A percentile compares a stretch with the other conserved stretches of the same genome.
phyloP scores from a whole-genome alignment of 1,140 invertebrate genomes.

The Zaprionus ornatus region DNA sequence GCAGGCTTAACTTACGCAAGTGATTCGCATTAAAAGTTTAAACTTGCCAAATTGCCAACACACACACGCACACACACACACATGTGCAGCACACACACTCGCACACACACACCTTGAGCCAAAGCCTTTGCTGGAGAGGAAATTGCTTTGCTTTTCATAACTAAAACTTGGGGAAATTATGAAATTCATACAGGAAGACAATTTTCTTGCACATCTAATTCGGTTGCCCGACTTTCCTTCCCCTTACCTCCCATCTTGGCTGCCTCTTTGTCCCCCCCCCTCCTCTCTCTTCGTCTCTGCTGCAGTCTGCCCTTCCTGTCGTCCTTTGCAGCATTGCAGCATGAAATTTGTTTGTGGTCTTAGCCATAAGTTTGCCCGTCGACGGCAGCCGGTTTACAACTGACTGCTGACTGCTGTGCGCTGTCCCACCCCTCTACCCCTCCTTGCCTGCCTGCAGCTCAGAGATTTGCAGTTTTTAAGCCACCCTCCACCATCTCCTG shows the following conservation, averaged over 20 bases:
- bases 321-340: slow-evolving; percentile 52
- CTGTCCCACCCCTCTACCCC: slow-evolving; percentile 20
- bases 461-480: slow-evolving; percentile 68
- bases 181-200: slow-evolving; percentile 83
- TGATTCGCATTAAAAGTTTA: slow-evolving; percentile 72
- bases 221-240: slow-evolving; percentile 34
- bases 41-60: slow-evolving; percentile 63
- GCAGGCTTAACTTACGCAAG: slow-evolving; percentile 50
- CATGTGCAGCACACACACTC: neutral
- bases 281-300: neutral
- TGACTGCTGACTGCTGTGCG: slow-evolving; percentile 39
- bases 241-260: no score
- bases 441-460: slow-evolving; percentile 17
- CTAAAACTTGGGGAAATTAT: slow-evolving; percentile 83
- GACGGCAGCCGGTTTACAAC: slow-evolving; percentile 50
- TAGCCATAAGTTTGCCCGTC: slow-evolving; percentile 81
- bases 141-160: slow-evolving; percentile 81
- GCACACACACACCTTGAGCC: slow-evolving; percentile 30
- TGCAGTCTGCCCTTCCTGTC: neutral
- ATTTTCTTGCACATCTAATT: slow-evolving; percentile 83
- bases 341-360: slow-evolving; percentile 81
- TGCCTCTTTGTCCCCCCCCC: neutral
- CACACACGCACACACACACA: slow-evolving; percentile 26
- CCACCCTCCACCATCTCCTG: slow-evolving; percentile 15
- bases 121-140: slow-evolving; percentile 48